These are phyloP conservation scores for Mesocricetus auratus DNA, from an alignment of 2,113 vertebrate species.

Conservation along the genomic window DNA sequence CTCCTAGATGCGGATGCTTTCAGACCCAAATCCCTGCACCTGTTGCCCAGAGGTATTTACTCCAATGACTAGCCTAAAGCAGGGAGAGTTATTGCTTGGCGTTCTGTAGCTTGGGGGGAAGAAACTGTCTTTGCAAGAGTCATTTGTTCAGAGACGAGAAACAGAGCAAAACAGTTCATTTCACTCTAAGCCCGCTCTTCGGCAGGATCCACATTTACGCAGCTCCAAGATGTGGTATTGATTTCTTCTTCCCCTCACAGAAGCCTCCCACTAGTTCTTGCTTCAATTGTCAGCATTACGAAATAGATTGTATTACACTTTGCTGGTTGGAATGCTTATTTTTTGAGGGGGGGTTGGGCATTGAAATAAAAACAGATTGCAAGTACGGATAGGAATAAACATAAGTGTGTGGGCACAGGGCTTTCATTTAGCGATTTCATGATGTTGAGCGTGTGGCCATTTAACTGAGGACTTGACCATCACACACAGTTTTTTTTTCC, in stretches of 20 bases:
- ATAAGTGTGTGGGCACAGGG: slow-evolving; percentile 27
- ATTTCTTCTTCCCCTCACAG: slow-evolving; percentile 85
- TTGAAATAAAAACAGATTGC: slow-evolving; percentile 83
- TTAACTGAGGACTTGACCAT: not conserved
- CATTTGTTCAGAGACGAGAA: slow-evolving; percentile 89
- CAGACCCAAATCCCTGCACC: slow-evolving; percentile 83
- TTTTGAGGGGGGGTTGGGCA: slow-evolving; percentile 60
- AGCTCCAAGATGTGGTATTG: slow-evolving; percentile 90
- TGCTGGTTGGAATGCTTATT: slow-evolving; percentile 85
- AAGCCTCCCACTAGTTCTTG: slow-evolving; percentile 86
- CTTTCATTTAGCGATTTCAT: slow-evolving; percentile 55
- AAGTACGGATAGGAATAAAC: slow-evolving; percentile 84
- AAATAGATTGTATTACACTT: slow-evolving; percentile 92
- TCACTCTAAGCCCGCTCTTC: slow-evolving; percentile 89
- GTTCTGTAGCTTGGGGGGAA: slow-evolving; percentile 83
- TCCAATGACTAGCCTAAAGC: slow-evolving; percentile 84
- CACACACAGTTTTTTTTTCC: not conserved
- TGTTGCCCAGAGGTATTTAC: slow-evolving; percentile 87
- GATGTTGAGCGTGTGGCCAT: slow-evolving; percentile 9
- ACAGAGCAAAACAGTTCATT: slow-evolving; percentile 89
- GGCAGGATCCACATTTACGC: slow-evolving; percentile 89
- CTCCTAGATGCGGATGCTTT: slow-evolving; percentile 83
- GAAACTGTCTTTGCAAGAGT: slow-evolving; percentile 86
- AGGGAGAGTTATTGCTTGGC: slow-evolving; percentile 84
- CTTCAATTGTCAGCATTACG: slow-evolving; percentile 88